Evolutionary conservation across 2,888 invertebrate species (phyloP), one percentile per base, ranked within the genome.

Genomic region (Kuschelorhynchus macadamiae): DNA sequence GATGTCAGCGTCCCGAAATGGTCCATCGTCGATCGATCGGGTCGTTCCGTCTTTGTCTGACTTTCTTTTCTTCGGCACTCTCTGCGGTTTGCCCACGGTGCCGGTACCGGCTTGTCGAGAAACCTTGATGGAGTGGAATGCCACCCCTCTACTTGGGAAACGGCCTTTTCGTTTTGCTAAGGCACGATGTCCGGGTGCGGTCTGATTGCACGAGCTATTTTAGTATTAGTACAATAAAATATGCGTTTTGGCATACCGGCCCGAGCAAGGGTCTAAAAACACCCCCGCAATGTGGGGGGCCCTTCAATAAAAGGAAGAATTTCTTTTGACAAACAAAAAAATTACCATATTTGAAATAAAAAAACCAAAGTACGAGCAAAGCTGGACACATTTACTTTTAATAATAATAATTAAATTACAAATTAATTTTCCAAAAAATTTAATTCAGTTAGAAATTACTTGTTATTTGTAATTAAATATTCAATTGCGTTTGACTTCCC

Each of bases 111-210:
- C 55, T 42, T 7, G 55, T 39, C 14, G 46, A 63, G 53, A 47
- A 63, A 63, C 62, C 62, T 63, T 63, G 62, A 63, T 52, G 62
- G 21, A 63, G 52, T 46, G 62, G 62, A 55, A 63, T 63, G 62
- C 62, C 62, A 55, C 62, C 53, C 62, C 62, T 55, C 62, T 42
- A 53, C 53, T 63, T 49, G 42, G 25, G 30, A 59, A 61, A 61
- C 60, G 60, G 60, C 50, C 60, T 60, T 60, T 57, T 42, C 55
- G 55, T 55, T 55, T 42, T 25, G 49, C 25, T 21, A 30, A 49
- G 30, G 55, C 55, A 55, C 55, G 42, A 30, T 55, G 17, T 1
- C 8, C 11, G 42, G 42, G 41, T 20, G 1, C 20, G 39, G 21
- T 33, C 21, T 52, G 17, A 12, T 14, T 52, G 52, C 52, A 52